Percentiles rank a stretch among this genome's conserved stretches.
phyloP scores from a whole-genome alignment of 2,797 vertebrate genomes.

The Enteromius paludinosus region DNA sequence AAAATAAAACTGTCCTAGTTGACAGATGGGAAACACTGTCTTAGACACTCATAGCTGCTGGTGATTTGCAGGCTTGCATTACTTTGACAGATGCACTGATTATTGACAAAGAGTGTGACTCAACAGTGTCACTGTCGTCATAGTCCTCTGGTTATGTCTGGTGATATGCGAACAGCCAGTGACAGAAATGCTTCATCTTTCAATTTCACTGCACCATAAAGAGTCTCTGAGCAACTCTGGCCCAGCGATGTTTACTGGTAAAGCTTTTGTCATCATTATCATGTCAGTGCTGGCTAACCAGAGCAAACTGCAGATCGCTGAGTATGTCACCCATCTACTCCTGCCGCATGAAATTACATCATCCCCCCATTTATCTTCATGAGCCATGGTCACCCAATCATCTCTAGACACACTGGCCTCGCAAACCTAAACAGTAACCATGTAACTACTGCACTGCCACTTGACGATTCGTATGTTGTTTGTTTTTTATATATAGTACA shows the following conservation, averaged over 20 bases:
- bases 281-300: slow-evolving; percentile 74
- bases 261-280: slow-evolving; percentile 78
- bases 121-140: slow-evolving; percentile 63
- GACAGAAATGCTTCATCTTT: slow-evolving; percentile 76
- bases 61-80: slow-evolving; percentile 68
- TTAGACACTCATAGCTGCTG: slow-evolving; percentile 28
- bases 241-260: slow-evolving; percentile 70
- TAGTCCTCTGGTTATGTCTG: slow-evolving; percentile 59
- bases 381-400: slow-evolving; percentile 63
- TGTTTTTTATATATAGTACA: slow-evolving; percentile 15
- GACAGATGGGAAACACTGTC: slow-evolving; percentile 26
- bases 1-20: neutral
- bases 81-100: slow-evolving; percentile 73
- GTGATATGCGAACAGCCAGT: slow-evolving; percentile 72
- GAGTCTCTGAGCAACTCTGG: slow-evolving; percentile 68
- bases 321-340: slow-evolving; percentile 63
- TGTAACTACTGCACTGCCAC: slow-evolving; percentile 23
- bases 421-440: slow-evolving; percentile 58
- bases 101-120: slow-evolving; percentile 78
- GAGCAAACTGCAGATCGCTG: slow-evolving; percentile 58
- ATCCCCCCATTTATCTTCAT: slow-evolving; percentile 77
- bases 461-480: slow-evolving; percentile 12
- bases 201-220: slow-evolving; percentile 79
- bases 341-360: slow-evolving; percentile 68
- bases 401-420: slow-evolving; percentile 61